Evolutionary conservation across 35 echinoderm and acorn worm genomes (phyloP).

Genomic region (Hemicentrotus pulcherrimus): DNA sequence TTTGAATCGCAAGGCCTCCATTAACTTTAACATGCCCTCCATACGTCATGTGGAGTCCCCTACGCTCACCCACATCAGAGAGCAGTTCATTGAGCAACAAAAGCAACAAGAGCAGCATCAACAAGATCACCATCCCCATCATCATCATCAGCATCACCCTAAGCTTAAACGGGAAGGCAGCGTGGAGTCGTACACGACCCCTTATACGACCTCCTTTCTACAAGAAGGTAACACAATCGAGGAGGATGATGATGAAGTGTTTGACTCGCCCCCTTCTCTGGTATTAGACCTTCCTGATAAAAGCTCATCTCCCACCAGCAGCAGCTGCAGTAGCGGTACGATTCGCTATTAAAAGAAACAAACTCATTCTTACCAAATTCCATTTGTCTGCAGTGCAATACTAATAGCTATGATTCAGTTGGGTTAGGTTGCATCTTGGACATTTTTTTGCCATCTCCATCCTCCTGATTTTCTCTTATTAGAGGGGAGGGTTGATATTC

Average conservation of each 20-base stretch:
- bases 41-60: constrained; percentile 38
- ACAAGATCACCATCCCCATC: not conserved
- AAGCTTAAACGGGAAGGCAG: not conserved
- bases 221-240: constrained; percentile 31
- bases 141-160: not conserved
- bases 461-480: not conserved
- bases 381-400: not conserved
- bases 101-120: not conserved
- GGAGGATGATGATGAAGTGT: not conserved
- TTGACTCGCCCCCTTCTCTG: not conserved
- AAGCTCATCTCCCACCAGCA: not conserved
- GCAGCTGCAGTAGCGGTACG: constrained; percentile 8
- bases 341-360: constrained; percentile 1
- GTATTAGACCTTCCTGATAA: not conserved
- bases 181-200: not conserved
- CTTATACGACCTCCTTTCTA: not conserved
- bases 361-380: not conserved
- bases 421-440: not conserved
- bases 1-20: constrained; percentile 48
- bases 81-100: not conserved
- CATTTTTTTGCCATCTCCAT: not conserved
- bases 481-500: not conserved
- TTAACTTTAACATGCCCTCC: constrained; percentile 44
- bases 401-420: not conserved
- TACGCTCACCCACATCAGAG: not conserved